Evolutionary conservation across 2,888 invertebrate species (phyloP).

Genomic region (Coleophora deauratella): DNA sequence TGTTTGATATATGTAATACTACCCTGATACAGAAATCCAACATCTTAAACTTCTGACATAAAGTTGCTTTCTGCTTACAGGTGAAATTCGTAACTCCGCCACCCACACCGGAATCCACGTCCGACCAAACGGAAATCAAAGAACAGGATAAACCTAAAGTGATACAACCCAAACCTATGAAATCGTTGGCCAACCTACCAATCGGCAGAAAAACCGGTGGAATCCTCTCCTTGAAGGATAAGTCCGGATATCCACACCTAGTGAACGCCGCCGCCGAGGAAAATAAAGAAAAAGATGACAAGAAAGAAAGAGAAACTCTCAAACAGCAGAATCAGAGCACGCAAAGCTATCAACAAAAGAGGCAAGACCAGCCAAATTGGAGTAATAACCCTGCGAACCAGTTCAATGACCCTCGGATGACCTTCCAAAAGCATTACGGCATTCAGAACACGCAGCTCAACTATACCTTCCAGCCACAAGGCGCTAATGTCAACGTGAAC

Average conservation of each 20-base stretch:
- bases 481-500: slow-evolving; percentile 13
- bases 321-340: slow-evolving; percentile 34
- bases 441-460: slow-evolving; percentile 42
- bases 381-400: slow-evolving; percentile 2
- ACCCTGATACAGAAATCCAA: no score
- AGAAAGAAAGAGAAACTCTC: slow-evolving; percentile 40
- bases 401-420: slow-evolving; percentile 37
- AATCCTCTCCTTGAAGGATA: slow-evolving; percentile 68
- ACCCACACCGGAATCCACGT: slow-evolving; percentile 48
- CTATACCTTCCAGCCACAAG: slow-evolving; percentile 21
- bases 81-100: slow-evolving; percentile 74
- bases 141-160: slow-evolving; percentile 50
- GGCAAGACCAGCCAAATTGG: slow-evolving; percentile 27
- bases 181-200: slow-evolving; percentile 57
- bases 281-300: slow-evolving; percentile 53
- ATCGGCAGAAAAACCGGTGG: slow-evolving; percentile 65
- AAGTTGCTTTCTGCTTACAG: slow-evolving; percentile 30
- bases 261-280: slow-evolving; percentile 55
- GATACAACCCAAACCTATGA: slow-evolving; percentile 54
- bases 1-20: no score
- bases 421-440: slow-evolving; percentile 52
- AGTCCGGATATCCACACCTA: slow-evolving; percentile 67
- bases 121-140: slow-evolving; percentile 35
- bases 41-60: background rate
- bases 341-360: slow-evolving; percentile 32